These are phyloP conservation scores for Hypocryptadius cinnamomeus DNA, from an alignment of 2,113 vertebrate species.

Conservation along the genomic window DNA sequence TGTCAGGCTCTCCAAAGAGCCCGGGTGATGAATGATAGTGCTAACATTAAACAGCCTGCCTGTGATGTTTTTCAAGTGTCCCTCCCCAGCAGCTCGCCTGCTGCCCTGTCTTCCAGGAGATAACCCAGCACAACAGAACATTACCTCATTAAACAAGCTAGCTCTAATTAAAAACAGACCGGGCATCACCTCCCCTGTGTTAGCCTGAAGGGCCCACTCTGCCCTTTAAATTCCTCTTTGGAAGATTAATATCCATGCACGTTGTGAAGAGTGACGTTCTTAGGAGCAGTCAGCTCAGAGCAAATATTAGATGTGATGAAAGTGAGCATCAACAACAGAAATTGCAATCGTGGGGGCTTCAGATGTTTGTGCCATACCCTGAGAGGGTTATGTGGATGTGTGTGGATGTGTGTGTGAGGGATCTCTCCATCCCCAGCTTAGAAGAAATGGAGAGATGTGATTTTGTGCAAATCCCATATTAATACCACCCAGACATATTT, in stretches of 20 bases:
- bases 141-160: slow-evolving; percentile 66
- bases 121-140: slow-evolving; percentile 52
- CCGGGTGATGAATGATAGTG: slow-evolving; percentile 50
- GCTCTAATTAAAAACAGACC: slow-evolving; percentile 63
- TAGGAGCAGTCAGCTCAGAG: background rate
- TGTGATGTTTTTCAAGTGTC: slow-evolving; percentile 43
- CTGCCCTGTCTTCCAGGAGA: slow-evolving; percentile 61
- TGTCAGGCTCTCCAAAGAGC: slow-evolving; percentile 57
- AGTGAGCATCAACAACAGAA: background rate
- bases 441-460: background rate
- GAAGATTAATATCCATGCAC: background rate
- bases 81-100: slow-evolving; percentile 52
- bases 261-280: background rate
- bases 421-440: background rate
- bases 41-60: slow-evolving; percentile 62
- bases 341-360: background rate
- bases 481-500: background rate
- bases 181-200: slow-evolving; percentile 1
- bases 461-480: background rate
- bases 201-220: background rate
- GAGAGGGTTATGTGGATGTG: background rate
- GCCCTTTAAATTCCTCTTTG: background rate
- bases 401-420: background rate
- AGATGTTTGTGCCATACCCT: background rate
- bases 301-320: background rate